These are phyloP conservation scores for Caenorhabditis sinica DNA, from an alignment of 2,888 invertebrate genomes.

Conservation along the genomic window DNA sequence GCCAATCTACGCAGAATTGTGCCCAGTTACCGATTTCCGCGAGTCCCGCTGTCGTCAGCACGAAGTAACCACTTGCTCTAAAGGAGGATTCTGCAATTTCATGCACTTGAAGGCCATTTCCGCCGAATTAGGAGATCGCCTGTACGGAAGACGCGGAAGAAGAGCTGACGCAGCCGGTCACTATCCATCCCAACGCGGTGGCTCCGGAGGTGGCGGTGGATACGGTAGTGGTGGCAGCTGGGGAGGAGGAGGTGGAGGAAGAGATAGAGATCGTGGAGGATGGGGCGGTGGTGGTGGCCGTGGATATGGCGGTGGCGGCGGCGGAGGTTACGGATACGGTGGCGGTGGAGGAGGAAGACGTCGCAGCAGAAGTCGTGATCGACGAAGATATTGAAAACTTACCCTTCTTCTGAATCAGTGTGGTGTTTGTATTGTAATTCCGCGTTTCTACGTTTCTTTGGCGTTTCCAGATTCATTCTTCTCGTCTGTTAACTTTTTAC, in stretches of 20 bases:
- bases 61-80: constrained; percentile 91
- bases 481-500: constrained; percentile 1
- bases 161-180: constrained; percentile 77
- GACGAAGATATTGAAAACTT: constrained; percentile 55
- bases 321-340: constrained; percentile 42
- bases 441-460: not conserved
- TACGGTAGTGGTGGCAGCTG: constrained; percentile 62
- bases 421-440: not conserved
- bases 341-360: constrained; percentile 54
- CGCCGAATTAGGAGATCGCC: constrained; percentile 70
- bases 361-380: constrained; percentile 60
- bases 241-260: constrained; percentile 57
- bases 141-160: constrained; percentile 72
- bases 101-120: constrained; percentile 98
- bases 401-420: not conserved
- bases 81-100: constrained; percentile 99
- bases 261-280: constrained; percentile 66
- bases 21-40: constrained; percentile 98
- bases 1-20: constrained; percentile 97
- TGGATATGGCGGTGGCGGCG: constrained; percentile 24
- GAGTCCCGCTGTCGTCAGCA: constrained; percentile 99
- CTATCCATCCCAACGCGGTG: constrained; percentile 73
- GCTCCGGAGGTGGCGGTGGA: constrained; percentile 70
- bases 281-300: constrained; percentile 60
- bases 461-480: not conserved